Evolutionary conservation across 2,888 invertebrate genomes (phyloP), one percentile per base, ranked within the genome.

Genomic region (Mimas tiliae): DNA sequence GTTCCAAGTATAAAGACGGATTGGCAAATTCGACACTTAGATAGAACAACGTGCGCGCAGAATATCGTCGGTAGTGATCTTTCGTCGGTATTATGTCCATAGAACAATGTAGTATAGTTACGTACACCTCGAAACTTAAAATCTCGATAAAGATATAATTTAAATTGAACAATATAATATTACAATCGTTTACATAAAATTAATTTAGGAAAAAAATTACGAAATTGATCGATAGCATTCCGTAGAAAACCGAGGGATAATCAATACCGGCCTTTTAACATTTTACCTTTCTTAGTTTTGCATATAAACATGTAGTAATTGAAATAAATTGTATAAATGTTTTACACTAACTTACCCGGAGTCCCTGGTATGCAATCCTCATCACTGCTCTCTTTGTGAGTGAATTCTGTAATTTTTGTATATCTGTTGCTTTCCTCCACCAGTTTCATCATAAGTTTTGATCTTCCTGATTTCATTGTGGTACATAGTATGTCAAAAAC

Each of bases 61-160:
- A 63, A 63, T 63, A 63, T 47, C 48, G 48, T 63, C 63, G 63
- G 63, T 63, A 48, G 48, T 47, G 63, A 63, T 48, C 63, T 48
- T 12, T 19, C 52, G 52, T 19, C 52, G 19, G 7, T 3, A 34
- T 6, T 34, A 34, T n/a, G n/a, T n/a, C n/a, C n/a, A n/a, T n/a
- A n/a, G n/a, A n/a, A n/a, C n/a, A n/a, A n/a, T n/a, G n/a, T 6
- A 34, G 34, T 34, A 34, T 34, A 34, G 34, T 34, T 34, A 34
- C 34, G 7, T 34, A 34, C 34, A 34, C 3, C 34, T 6, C 34
- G 34, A 34, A 34, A 34, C 6, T 34, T 34, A 3, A 3, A 34
- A 34, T 34, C 6, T 34, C 7, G 34, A 6, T 34, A 34, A 7
- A 34, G 3, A 34, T 34, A 34, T 6, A 3, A 34, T 7, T n/a